These are phyloP conservation scores for Salmo trutta DNA, from an alignment of 2,797 vertebrate genomes.

Conservation along the genomic window DNA sequence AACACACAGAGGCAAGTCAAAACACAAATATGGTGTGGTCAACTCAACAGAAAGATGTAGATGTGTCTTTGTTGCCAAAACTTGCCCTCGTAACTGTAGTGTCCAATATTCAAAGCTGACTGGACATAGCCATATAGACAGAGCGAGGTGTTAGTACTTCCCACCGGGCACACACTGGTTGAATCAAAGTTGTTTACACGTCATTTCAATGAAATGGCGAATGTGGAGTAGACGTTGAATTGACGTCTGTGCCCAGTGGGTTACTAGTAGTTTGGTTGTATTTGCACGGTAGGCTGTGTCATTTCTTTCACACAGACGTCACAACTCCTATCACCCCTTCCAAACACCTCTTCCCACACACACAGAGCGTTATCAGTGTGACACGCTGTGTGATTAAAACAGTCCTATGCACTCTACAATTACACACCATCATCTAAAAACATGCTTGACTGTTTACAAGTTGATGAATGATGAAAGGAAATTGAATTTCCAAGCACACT, in stretches of 20 bases:
- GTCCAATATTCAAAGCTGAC: neutral
- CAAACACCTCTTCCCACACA: neutral
- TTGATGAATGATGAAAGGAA: neutral
- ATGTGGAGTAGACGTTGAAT: too few species aligned
- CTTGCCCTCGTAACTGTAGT: neutral
- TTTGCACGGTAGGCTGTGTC: neutral
- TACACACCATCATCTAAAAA: neutral
- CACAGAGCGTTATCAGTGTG: neutral
- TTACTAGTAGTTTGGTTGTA: neutral
- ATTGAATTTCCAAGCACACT: neutral
- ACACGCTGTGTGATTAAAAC: neutral
- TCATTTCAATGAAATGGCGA: too few species aligned
- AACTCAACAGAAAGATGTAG: neutral
- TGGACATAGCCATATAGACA: neutral
- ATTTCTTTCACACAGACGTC: neutral
- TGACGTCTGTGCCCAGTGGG: too few species aligned
- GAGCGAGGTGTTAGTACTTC: too few species aligned
- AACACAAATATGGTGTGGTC: neutral
- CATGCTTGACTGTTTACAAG: neutral
- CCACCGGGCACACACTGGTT: too few species aligned
- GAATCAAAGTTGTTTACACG: too few species aligned
- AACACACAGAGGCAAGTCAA: neutral
- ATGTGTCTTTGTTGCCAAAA: neutral
- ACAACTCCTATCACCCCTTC: neutral
- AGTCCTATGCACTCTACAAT: neutral